phyloP scores from a whole-genome alignment of 2,797 vertebrate genomes.

The Lycodopsis pacificus region DNA sequence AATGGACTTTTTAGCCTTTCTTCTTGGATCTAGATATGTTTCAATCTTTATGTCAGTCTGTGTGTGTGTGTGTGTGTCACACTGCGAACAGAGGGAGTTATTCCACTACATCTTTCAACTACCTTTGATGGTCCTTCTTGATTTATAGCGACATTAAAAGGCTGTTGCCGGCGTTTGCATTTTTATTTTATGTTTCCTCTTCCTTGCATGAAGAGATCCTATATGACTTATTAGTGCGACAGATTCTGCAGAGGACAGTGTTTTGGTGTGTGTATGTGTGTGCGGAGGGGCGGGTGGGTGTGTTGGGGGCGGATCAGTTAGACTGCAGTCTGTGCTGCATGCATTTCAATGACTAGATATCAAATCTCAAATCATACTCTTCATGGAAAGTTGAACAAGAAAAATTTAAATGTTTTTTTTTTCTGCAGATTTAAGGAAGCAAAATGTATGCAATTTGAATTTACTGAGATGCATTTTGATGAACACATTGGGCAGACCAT shows the following conservation, averaged over 20 bases:
- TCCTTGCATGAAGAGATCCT: conserved; percentile 64
- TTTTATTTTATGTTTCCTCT: conserved; percentile 78
- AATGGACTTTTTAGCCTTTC: background rate
- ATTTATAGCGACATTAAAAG: conserved; percentile 80
- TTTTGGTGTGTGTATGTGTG: conserved; percentile 40
- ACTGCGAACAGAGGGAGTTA: conserved; percentile 44
- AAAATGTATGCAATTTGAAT: conserved; percentile 7
- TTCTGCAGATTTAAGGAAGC: background rate
- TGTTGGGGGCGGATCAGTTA: conserved; percentile 40
- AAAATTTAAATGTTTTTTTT: background rate
- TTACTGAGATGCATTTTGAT: background rate
- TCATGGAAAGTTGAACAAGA: conserved; percentile 15
- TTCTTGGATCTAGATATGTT: background rate
- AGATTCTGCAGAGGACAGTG: conserved; percentile 61
- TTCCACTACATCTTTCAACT: conserved; percentile 52
- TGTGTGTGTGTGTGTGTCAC: conserved; percentile 2
- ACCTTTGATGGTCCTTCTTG: conserved; percentile 68
- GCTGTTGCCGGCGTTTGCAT: conserved; percentile 71
- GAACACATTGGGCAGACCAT: background rate
- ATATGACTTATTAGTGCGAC: conserved; percentile 71
- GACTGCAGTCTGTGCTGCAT: conserved; percentile 50
- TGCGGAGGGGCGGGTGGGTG: conserved; percentile 12
- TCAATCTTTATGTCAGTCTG: conserved; percentile 1
- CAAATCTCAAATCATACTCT: conserved; percentile 37
- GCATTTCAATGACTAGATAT: conserved; percentile 62